Percentiles rank a stretch among this genome's conserved stretches.
These are phyloP conservation scores for human DNA, from an alignment of 2,113 vertebrate genomes.

Conservation along the genomic window GRCh38 chr3:111461001-111461500, in stretches of 20 bases:
- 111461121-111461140: conserved; percentile 55
- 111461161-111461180: background rate
- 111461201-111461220: background rate
- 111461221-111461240: background rate
- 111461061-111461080: conserved; percentile 67
- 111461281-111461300: background rate
- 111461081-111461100: conserved; percentile 31
- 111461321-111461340: background rate
- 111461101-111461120: conserved; percentile 55
- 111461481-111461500: background rate
- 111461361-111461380: background rate
- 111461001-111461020: background rate
- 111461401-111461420: background rate
- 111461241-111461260: background rate
- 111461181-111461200: conserved; percentile 5
- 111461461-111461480: background rate
- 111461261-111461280: background rate
- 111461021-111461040: background rate
- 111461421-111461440: background rate
- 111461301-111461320: background rate
- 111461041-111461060: background rate
- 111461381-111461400: background rate
- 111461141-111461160: background rate
- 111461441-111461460: background rate
- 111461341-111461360: background rate